A percentile compares a stretch with the other conserved stretches of the same genome.
Conservation (phyloP, 2,888 invertebrate genomes). For the Microctonus brassicae region DNA sequence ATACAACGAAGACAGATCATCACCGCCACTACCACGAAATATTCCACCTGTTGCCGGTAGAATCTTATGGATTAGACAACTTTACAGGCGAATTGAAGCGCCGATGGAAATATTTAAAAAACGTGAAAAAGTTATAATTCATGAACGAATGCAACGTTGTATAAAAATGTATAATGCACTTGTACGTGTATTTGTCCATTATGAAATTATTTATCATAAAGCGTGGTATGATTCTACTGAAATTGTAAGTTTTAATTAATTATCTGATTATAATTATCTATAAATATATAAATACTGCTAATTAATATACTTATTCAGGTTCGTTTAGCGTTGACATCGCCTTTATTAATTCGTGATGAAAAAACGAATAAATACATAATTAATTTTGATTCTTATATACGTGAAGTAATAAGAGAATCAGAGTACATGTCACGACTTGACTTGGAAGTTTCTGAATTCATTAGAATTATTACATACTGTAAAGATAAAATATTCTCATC, state of each 20-base stretch:
- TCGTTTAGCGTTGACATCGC: constrained; percentile 77
- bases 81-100: constrained; percentile 79
- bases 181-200: constrained; percentile 84
- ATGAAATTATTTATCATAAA: constrained; percentile 85
- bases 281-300: constrained; percentile 11
- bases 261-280: constrained; percentile 10
- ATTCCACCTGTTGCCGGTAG: constrained; percentile 86
- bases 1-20: constrained; percentile 83
- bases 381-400: constrained; percentile 81
- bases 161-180: constrained; percentile 85
- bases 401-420: constrained; percentile 82
- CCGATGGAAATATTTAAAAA: constrained; percentile 79
- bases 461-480: constrained; percentile 81
- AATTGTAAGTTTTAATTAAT: constrained; percentile 77
- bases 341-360: constrained; percentile 79
- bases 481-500: constrained; percentile 78
- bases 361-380: constrained; percentile 76
- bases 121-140: constrained; percentile 71
- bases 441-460: constrained; percentile 82
- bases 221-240: constrained; percentile 85
- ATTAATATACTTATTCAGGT: constrained; percentile 69
- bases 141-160: constrained; percentile 80
- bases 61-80: constrained; percentile 86
- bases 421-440: constrained; percentile 85
- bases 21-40: constrained; percentile 80